Evolutionary conservation across 2,797 vertebrate species (phyloP), one percentile per base, ranked within the genome.

Genomic region (Trematomus bernacchii): DNA sequence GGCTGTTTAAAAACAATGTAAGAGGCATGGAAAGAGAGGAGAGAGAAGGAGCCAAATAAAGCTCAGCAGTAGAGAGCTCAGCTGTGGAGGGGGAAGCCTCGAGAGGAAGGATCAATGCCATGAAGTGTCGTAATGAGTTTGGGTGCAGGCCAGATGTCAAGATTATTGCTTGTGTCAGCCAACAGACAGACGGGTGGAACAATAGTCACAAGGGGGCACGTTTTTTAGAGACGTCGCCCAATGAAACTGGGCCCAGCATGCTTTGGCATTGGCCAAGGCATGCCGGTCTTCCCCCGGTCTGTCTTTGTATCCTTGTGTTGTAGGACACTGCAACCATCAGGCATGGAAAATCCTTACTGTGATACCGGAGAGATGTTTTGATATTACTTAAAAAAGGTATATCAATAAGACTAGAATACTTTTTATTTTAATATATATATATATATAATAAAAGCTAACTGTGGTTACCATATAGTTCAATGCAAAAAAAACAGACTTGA

Each of bases 151-250:
- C 92, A 95, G 87, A 92, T 91, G 87, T 92, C 85, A 87, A 88
- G 87, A 93, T 93, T 94, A 94, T 88, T 91, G 90, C 88, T 85
- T 71, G 82, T 91, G 94, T 94, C 91, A 92, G 91, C 93, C 90
- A 93, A 92, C 88, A 93, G 92, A 92, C 88, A 89, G 85, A 86
- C 81, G 70, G 83, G 77, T 83, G 79, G 88, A 92, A 94, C 86
- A 93, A 92, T 83, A 86, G 89, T 90, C 90, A 90, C 85, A 85
- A 86, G 89, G 87, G 80, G 87, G 77, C 80, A 90, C 60, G 51
- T 74, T 90, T 90, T 92, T 90, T 85, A 65, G 85, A 93, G 82
- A 84, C 59, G 72, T 66, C 85, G 85, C 90, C 92, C 86, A 77
- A n/a, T 79, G 63, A 90, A 92, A 87, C 57, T 79, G 64, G 76